Conservation (phyloP, 92 coral and sea anemone species). For the Bergia puertoricense region DNA sequence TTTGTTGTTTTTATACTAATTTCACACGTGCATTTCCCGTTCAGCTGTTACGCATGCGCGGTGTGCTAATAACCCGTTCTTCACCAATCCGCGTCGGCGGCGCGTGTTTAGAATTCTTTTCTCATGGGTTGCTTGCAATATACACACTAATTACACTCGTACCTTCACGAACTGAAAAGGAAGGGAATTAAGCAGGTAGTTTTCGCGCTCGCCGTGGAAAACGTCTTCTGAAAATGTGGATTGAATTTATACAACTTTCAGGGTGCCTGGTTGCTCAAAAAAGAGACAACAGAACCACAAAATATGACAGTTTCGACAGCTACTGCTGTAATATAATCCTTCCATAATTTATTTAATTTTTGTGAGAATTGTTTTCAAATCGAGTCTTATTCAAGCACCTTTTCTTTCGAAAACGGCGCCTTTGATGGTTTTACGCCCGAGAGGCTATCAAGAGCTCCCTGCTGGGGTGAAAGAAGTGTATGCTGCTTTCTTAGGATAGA, state of each 20-base stretch:
- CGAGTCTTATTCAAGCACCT: slow-evolving; percentile 9
- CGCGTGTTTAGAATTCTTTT: slow-evolving; percentile 99
- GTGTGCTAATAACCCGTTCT: slow-evolving; percentile 69
- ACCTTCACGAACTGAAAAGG: slow-evolving; percentile 80
- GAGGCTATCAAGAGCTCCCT: slow-evolving; percentile 14
- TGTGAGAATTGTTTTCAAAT: slow-evolving; percentile 53
- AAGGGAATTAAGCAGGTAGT: slow-evolving; percentile 35
- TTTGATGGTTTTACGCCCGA: slow-evolving; percentile 43
- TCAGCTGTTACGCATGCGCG: slow-evolving; percentile 93
- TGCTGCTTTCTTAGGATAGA: slow-evolving; percentile 19
- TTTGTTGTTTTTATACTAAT: slow-evolving; percentile 99
- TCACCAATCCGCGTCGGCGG: slow-evolving; percentile 95
- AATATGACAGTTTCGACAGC: slow-evolving; percentile 13
- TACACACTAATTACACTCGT: slow-evolving; percentile 89
- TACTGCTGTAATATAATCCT: slow-evolving; percentile 72
- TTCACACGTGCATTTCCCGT: slow-evolving; percentile 99
- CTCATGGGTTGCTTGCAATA: slow-evolving; percentile 92
- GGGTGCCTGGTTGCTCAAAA: not conserved
- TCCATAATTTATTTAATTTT: slow-evolving; percentile 78
- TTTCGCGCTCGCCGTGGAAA: slow-evolving; percentile 15
- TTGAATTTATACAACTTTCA: not conserved
- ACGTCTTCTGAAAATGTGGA: not conserved
- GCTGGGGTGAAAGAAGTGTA: slow-evolving; percentile 9
- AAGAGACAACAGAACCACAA: not conserved
- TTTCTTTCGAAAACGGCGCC: slow-evolving; percentile 27